A percentile compares a stretch with the other conserved stretches of the same genome.
These are phyloP conservation scores for Drosophila longiperda DNA, from an alignment of 2,888 invertebrate species.

Conservation along the genomic window DNA sequence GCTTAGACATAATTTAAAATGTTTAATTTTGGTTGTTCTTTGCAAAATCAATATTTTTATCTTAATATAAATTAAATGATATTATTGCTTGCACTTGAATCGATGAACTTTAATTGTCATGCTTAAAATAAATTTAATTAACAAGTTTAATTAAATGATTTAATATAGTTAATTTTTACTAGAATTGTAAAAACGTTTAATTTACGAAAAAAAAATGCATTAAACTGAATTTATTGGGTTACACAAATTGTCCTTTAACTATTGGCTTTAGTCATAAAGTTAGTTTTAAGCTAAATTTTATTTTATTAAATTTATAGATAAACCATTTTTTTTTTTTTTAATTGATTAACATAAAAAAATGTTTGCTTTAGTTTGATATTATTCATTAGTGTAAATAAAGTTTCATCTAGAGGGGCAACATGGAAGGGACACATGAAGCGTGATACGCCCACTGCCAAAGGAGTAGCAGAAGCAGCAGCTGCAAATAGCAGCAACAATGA, in stretches of 20 bases:
- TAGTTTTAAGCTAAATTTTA: not conserved
- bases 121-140: not conserved
- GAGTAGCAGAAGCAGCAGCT: not conserved
- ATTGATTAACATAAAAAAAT: not conserved
- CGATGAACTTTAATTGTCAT: not conserved
- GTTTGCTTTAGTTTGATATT: not conserved
- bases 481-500: conserved; percentile 39
- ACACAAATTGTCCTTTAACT: not conserved
- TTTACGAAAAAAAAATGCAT: not conserved
- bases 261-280: not conserved
- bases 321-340: too few species aligned
- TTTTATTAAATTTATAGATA: not conserved
- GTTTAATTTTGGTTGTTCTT: too few species aligned
- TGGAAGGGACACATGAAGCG: conserved; percentile 3
- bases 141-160: not conserved
- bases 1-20: too few species aligned
- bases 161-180: not conserved
- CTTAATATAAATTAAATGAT: not conserved
- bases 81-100: not conserved
- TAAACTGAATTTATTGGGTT: not conserved
- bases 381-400: not conserved
- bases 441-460: conserved; percentile 17
- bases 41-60: too few species aligned
- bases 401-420: not conserved
- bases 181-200: not conserved